These are phyloP conservation scores for Spodoptera exigua DNA, from an alignment of 2,888 invertebrate genomes.

Conservation along the genomic window DNA sequence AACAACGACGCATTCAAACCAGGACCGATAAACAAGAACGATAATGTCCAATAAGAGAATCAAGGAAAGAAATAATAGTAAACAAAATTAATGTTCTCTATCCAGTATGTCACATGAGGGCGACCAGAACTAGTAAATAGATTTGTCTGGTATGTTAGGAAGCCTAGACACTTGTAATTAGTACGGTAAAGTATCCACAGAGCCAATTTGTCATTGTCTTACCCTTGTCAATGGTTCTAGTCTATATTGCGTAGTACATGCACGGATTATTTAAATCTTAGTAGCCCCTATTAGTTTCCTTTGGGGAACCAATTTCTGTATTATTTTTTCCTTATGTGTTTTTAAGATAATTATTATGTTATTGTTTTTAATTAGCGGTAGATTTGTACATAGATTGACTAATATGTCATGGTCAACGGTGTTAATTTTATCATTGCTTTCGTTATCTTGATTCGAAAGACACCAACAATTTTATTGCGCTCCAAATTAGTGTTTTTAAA, in stretches of 20 bases:
- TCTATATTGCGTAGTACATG: constrained; percentile 24
- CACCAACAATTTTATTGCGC: no score
- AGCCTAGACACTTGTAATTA: constrained; percentile 23
- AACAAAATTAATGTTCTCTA: constrained; percentile 18
- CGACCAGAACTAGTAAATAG: constrained; percentile 18
- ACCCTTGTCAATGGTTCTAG: constrained; percentile 37
- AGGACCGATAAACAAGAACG: neutral
- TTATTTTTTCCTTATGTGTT: no score
- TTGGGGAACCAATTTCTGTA: constrained; percentile 6
- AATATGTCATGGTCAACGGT: no score
- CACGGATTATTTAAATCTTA: constrained; percentile 37
- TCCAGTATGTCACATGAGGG: neutral
- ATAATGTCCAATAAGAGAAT: neutral
- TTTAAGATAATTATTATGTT: no score
- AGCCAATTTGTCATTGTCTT: constrained; percentile 44
- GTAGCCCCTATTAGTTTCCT: constrained; percentile 4
- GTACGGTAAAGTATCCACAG: constrained; percentile 8
- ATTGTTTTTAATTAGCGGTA: no score
- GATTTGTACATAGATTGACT: no score
- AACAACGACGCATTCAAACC: no score
- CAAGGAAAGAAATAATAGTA: neutral
- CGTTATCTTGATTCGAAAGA: no score
- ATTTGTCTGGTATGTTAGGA: constrained; percentile 20
- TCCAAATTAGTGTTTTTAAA: no score
- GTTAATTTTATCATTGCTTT: no score